Percentiles rank a stretch among this genome's conserved stretches.
These are phyloP conservation scores for Cephalopachus bancanus DNA, from an alignment of 2,797 vertebrate species.

Conservation along the genomic window DNA sequence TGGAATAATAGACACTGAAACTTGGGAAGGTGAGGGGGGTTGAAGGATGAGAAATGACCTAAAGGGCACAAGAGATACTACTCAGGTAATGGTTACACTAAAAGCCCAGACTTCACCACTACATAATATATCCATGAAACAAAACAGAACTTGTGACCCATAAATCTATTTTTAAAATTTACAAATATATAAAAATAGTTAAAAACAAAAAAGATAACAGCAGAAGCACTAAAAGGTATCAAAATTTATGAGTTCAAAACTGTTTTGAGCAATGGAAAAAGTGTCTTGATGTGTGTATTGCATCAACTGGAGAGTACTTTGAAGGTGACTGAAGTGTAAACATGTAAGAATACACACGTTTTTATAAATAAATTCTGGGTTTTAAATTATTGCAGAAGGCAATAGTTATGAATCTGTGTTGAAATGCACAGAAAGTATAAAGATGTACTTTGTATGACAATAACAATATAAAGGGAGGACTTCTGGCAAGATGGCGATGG, in stretches of 20 bases:
- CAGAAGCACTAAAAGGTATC: too few relatives aligned
- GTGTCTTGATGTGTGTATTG: too few relatives aligned
- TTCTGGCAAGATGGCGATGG: too few relatives aligned
- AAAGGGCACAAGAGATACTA: not conserved
- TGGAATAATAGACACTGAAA: not conserved
- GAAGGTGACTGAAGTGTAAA: too few relatives aligned
- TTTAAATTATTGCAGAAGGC: not conserved
- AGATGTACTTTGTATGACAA: not conserved
- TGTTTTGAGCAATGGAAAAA: too few relatives aligned
- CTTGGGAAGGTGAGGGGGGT: not conserved
- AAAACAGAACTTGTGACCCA: not conserved
- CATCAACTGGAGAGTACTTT: too few relatives aligned
- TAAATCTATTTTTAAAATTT: not conserved
- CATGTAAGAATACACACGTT: too few relatives aligned
- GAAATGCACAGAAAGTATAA: not conserved
- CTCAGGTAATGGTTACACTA: not conserved
- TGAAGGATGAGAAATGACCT: not conserved
- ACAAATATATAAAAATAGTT: not conserved
- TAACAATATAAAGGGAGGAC: not conserved
- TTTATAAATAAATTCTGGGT: too few relatives aligned
- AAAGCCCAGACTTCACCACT: not conserved
- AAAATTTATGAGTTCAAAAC: too few relatives aligned
- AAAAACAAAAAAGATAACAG: not conserved
- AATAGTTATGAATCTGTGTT: conserved; percentile 25
- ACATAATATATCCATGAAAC: not conserved